Percentiles rank a stretch among this genome's conserved stretches.
Conservation (phyloP, 2,888 invertebrate species). For the Drosophila prostipennis region DNA sequence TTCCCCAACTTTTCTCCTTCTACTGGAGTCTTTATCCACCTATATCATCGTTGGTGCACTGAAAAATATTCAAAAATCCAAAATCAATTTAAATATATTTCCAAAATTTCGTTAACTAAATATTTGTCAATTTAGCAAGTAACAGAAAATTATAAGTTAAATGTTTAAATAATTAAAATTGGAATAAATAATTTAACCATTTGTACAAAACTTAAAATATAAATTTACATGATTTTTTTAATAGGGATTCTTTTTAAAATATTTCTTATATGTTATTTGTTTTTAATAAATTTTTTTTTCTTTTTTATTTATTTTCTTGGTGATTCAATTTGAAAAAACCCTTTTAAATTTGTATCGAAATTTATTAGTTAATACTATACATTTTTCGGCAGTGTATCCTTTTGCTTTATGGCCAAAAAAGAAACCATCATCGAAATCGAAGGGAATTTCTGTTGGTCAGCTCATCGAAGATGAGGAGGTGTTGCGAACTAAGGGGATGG, state of each 20-base stretch:
- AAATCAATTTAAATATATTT: not conserved
- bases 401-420: conserved; percentile 17
- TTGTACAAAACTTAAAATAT: too few relatives aligned
- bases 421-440: conserved; percentile 30
- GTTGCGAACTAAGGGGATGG: not conserved
- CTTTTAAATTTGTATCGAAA: too few relatives aligned
- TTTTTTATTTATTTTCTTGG: too few relatives aligned
- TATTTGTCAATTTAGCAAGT: too few relatives aligned
- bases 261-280: too few relatives aligned
- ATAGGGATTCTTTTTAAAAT: too few relatives aligned
- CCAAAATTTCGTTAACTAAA: not conserved
- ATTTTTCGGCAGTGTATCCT: not conserved
- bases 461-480: conserved; percentile 40
- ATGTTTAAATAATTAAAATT: not conserved
- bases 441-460: conserved; percentile 47
- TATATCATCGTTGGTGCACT: not conserved
- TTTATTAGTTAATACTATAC: not conserved
- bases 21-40: not conserved
- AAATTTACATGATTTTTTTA: too few relatives aligned
- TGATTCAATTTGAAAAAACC: too few relatives aligned
- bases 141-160: too few relatives aligned
- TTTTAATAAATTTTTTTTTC: too few relatives aligned
- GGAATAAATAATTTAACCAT: too few relatives aligned
- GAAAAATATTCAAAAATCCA: not conserved
- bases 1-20: not conserved